Conservation (phyloP, 2,888 invertebrate species). For the Nysson spinosus region DNA sequence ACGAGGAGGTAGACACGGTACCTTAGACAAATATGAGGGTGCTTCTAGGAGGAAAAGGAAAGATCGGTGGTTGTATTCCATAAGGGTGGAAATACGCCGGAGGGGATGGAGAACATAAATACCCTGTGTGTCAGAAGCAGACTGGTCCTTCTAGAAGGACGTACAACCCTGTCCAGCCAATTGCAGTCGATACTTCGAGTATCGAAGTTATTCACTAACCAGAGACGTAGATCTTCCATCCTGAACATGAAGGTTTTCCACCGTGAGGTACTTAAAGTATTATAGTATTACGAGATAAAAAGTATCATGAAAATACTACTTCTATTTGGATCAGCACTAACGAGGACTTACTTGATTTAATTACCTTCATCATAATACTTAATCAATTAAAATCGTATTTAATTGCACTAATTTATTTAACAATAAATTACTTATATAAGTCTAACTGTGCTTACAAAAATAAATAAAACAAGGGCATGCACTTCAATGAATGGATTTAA, state of each 20-base stretch:
- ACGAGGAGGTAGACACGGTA: background rate
- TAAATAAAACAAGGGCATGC: too few relatives aligned
- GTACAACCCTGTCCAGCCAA: constrained; percentile 34
- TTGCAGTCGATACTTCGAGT: constrained; percentile 50
- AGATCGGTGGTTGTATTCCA: constrained; percentile 9
- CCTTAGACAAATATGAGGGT: constrained; percentile 20
- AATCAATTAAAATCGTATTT: too few relatives aligned
- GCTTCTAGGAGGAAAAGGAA: background rate
- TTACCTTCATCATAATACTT: too few relatives aligned
- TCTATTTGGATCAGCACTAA: too few relatives aligned
- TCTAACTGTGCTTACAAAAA: too few relatives aligned
- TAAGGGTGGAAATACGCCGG: constrained; percentile 10
- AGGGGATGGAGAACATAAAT: constrained; percentile 48
- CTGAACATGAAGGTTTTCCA: background rate
- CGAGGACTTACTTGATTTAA: too few relatives aligned
- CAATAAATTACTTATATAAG: too few relatives aligned
- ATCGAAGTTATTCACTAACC: constrained; percentile 30
- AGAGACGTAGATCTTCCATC: constrained; percentile 1
- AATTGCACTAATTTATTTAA: too few relatives aligned
- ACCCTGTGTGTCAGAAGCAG: constrained; percentile 51
- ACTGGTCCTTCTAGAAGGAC: constrained; percentile 30
- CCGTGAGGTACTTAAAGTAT: too few relatives aligned
- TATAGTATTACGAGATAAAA: too few relatives aligned
- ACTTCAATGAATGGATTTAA: too few relatives aligned
- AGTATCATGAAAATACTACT: too few relatives aligned